A percentile compares a stretch with the other conserved stretches of the same genome.
Evolutionary conservation across 1,140 invertebrate species (phyloP).

Genomic region (Megathymus violae): DNA sequence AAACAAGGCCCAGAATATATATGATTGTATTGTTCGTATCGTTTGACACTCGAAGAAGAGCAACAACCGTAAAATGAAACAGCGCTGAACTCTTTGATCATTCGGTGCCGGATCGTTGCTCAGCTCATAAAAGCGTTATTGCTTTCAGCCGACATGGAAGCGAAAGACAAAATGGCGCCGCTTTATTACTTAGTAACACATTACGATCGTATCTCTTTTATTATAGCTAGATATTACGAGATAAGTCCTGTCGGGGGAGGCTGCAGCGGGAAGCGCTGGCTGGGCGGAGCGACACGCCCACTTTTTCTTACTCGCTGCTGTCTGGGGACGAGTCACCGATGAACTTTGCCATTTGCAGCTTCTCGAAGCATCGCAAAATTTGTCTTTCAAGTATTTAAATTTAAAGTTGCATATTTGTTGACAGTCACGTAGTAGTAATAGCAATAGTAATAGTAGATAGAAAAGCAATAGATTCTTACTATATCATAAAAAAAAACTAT

Average conservation of each 20-base stretch:
- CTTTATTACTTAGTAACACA: conserved; percentile 83
- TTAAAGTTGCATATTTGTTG: conserved; percentile 21
- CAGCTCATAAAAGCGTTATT: conserved; percentile 77
- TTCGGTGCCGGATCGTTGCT: conserved; percentile 64
- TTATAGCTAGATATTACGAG: conserved; percentile 77
- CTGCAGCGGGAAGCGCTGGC: conserved; percentile 64
- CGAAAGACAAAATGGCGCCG: conserved; percentile 78
- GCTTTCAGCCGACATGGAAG: conserved; percentile 67
- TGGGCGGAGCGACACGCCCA: conserved; percentile 80
- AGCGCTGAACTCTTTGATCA: conserved; percentile 75
- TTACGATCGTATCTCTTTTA: conserved; percentile 76
- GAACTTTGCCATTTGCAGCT: conserved; percentile 51
- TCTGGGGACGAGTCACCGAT: conserved; percentile 40
- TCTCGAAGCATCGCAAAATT: conserved; percentile 27
- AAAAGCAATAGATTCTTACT: too few species aligned
- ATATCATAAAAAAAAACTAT: too few species aligned
- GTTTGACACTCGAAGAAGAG: conserved; percentile 68
- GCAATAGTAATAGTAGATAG: too few species aligned
- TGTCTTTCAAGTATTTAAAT: conserved; percentile 18
- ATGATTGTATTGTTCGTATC: conserved; percentile 66
- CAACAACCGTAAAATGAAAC: conserved; percentile 76
- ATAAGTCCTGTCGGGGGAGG: conserved; percentile 70
- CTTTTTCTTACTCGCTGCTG: conserved; percentile 67
- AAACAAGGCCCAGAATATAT: conserved; percentile 44
- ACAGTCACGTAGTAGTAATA: too few species aligned